Evolutionary conservation across 1,140 invertebrate genomes (phyloP).

Genomic region (Adoxophyes honmai): DNA sequence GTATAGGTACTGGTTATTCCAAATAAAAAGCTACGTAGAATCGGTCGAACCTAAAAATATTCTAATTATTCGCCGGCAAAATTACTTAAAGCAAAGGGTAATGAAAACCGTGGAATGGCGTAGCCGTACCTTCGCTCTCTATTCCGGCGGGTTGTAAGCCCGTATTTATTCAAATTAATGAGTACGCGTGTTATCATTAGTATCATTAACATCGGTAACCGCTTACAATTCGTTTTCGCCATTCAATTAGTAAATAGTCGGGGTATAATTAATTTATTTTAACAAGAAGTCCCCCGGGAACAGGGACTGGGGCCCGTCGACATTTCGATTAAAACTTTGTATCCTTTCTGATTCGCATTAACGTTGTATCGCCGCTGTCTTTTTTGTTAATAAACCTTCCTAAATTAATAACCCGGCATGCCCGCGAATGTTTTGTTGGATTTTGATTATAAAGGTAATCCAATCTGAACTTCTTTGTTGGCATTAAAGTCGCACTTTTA

Average conservation of each 20-base stretch:
- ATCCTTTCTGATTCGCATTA: conserved; percentile 27
- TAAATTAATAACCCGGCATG: conserved; percentile 9
- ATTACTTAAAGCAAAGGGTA: no score
- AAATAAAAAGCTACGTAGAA: neutral
- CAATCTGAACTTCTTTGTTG: conserved; percentile 8
- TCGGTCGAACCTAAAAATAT: no score
- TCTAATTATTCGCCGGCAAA: no score
- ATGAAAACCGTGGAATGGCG: no score
- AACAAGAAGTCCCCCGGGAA: conserved; percentile 25
- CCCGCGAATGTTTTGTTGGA: conserved; percentile 5
- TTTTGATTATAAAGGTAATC: conserved; percentile 14
- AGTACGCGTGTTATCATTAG: conserved; percentile 11
- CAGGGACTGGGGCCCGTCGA: conserved; percentile 12
- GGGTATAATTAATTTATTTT: conserved; percentile 41
- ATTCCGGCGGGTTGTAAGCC: neutral
- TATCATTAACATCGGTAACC: conserved; percentile 4
- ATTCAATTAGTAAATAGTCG: conserved; percentile 44
- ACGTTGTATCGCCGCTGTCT: conserved; percentile 14
- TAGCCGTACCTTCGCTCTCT: neutral
- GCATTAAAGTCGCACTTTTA: neutral
- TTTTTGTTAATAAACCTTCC: conserved; percentile 10
- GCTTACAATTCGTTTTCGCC: conserved; percentile 34
- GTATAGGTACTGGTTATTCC: no score
- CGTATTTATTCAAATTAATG: conserved; percentile 5
- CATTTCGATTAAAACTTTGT: conserved; percentile 43